Evolutionary conservation across 2,113 vertebrate genomes (phyloP).

Genomic region (Andinoacara biseriatus): DNA sequence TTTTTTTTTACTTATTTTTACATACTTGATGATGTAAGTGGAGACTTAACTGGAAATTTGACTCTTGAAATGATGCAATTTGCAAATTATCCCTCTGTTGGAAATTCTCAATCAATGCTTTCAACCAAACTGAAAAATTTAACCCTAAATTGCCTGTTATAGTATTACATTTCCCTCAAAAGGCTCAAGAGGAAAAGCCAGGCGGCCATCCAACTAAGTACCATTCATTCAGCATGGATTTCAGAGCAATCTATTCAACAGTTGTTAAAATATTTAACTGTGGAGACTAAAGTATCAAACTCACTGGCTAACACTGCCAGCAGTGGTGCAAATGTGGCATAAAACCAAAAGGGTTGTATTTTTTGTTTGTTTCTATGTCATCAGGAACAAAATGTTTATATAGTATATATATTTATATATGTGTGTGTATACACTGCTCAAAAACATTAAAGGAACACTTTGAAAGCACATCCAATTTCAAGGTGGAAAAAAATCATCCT

Average conservation of each 20-base stretch:
- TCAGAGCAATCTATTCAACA: not conserved
- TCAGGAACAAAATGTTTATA: too few relatives aligned
- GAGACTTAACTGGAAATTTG: not conserved
- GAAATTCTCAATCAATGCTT: not conserved
- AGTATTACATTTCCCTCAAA: not conserved
- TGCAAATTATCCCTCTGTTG: not conserved
- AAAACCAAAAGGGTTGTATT: not conserved
- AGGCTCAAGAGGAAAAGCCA: not conserved
- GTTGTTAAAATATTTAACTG: not conserved
- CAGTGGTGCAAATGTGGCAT: not conserved
- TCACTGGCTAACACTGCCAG: not conserved
- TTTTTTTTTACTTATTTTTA: not conserved
- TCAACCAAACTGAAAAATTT: not conserved
- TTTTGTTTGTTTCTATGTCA: not conserved
- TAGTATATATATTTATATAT: too few relatives aligned
- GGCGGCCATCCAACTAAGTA: not conserved
- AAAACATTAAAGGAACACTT: too few relatives aligned
- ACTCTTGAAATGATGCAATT: not conserved
- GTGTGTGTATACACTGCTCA: too few relatives aligned
- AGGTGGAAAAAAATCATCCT: too few relatives aligned
- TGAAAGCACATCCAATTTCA: too few relatives aligned
- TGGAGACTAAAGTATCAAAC: not conserved
- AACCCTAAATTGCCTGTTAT: not conserved
- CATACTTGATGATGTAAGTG: not conserved
- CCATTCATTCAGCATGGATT: not conserved